A percentile compares a stretch with the other conserved stretches of the same genome.
These are phyloP conservation scores for Acrocyrtus sp. DNA, from an alignment of 2,888 invertebrate species.

Conservation along the genomic window DNA sequence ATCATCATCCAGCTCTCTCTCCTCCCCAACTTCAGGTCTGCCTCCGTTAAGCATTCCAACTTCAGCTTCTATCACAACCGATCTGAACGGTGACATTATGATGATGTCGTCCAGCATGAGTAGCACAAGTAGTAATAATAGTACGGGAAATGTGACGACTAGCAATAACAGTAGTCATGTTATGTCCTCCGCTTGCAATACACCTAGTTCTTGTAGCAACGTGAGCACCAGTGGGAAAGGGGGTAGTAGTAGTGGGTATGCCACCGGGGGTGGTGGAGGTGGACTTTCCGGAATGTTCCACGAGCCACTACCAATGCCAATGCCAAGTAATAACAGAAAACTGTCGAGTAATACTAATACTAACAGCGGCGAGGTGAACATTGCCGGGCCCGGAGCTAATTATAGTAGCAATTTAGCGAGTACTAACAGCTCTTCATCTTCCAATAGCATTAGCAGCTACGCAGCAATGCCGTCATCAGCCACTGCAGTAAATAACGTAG, in stretches of 20 bases:
- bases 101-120: conserved; percentile 17
- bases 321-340: not conserved
- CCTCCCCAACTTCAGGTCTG: conserved; percentile 49
- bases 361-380: not conserved
- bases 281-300: conserved; percentile 28
- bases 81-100: conserved; percentile 34
- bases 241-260: too few relatives aligned
- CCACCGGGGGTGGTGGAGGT: conserved; percentile 3
- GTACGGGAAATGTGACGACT: conserved; percentile 17
- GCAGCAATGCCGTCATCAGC: conserved; percentile 11
- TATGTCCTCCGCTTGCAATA: conserved; percentile 48
- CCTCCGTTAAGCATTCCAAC: conserved; percentile 40
- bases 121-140: conserved; percentile 22
- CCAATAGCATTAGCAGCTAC: conserved; percentile 10
- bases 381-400: conserved; percentile 4
- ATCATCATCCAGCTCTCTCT: conserved; percentile 52
- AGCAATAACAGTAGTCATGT: conserved; percentile 30
- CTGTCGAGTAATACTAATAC: conserved; percentile 7
- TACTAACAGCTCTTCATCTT: conserved; percentile 7
- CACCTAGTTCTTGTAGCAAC: conserved; percentile 43
- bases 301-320: conserved; percentile 24
- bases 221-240: conserved; percentile 37
- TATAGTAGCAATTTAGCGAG: conserved; percentile 2
- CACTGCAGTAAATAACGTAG: conserved; percentile 23
- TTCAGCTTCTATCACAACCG: conserved; percentile 34